Conservation (phyloP, 2,888 invertebrate species). For the Lydus trimaculatus region DNA sequence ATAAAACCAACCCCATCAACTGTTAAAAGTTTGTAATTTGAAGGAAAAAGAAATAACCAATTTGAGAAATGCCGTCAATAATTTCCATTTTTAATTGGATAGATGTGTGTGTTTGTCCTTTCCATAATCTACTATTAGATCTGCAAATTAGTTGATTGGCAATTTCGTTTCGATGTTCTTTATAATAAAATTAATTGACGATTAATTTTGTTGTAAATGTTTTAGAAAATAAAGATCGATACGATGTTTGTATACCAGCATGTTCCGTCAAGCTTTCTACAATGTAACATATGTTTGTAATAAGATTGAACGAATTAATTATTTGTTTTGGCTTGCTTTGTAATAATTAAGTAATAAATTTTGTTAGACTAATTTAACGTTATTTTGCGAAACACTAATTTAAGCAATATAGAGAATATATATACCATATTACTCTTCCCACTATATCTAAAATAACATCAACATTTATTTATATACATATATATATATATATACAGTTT, state of each 20-base stretch:
- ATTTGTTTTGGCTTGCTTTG: conserved; percentile 17
- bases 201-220: conserved; percentile 6
- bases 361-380: conserved; percentile 17
- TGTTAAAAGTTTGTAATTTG: no score
- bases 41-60: no score
- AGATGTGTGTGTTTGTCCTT: neutral
- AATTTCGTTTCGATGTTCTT: neutral
- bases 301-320: conserved; percentile 25
- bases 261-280: conserved; percentile 18
- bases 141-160: conserved; percentile 1
- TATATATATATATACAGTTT: no score
- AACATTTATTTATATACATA: no score
- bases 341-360: conserved; percentile 26
- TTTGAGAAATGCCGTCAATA: neutral
- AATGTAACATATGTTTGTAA: conserved; percentile 21
- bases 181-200: neutral
- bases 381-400: neutral
- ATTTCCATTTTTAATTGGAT: conserved; percentile 3
- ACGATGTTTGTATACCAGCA: conserved; percentile 19
- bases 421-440: neutral
- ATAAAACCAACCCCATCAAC: neutral
- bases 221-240: conserved; percentile 13
- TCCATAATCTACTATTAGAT: neutral
- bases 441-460: neutral
- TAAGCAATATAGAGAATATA: neutral